Base-by-base conservation (phyloP, 2,113 vertebrate genomes). In the Corythoichthys intestinalis region DNA sequence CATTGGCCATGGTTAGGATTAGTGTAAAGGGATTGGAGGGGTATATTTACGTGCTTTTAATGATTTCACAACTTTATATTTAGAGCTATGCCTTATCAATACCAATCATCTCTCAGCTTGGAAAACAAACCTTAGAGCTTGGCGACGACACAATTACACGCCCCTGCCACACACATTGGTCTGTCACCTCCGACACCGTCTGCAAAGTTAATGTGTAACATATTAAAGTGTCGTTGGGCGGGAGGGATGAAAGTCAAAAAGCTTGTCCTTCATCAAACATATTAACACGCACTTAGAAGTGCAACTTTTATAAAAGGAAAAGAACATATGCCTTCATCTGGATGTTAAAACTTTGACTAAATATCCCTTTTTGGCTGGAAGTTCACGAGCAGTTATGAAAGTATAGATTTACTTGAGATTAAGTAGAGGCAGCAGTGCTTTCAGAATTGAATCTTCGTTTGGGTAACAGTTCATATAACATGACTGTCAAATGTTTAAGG, bases 51-150 rank as follows among this genome's bases (percentile, higher is more conserved):
- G 78, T 86, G 87, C 68, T 85, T 91, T 90, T 86, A 89, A 90
- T 89, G 87, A 92, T 92, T 90, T 84, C 80, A 83, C 82, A 88
- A 90, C 87, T 91, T 91, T 88, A 91, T 90, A 92, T 93, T 91
- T 92, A 87, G 86, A 82, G 80, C 78, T 84, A 86, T 56, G 49
- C 80, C 88, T 90, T 90, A 92, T 92, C 88, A 10, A 66, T 76
- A 47, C 76, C 83, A 88, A 87, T 91, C 88, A 86, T 91, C 85
- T 87, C 77, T 17, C 73, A 35, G 80, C 76, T 71, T 20, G 74
- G 69, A 83, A 89, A 83, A 83, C 76, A 85, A 83, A 85, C 83
- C 65, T 67, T 66, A 9, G 66, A 86, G 83, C 83, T 65, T 64
- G 83, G 77, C 74, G 61, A 70, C 15, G 73, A 80, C 79, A 72